Evolutionary conservation across 2,888 invertebrate genomes (phyloP), one percentile per base, ranked within the genome.

Genomic region (Brachylomia viminalis): DNA sequence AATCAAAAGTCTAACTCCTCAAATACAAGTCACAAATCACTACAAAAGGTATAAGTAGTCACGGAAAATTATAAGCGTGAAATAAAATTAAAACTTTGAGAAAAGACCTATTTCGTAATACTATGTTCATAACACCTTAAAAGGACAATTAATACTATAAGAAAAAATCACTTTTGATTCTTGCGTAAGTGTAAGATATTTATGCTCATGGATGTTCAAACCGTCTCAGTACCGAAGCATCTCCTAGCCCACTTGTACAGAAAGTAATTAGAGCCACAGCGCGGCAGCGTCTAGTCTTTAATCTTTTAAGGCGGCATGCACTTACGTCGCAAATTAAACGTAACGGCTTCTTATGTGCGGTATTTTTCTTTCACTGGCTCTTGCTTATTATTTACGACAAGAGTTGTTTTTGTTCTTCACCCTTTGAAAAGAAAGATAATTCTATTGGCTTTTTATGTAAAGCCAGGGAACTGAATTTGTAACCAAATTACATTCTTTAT

Each of bases 291-390:
- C 49, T 61, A 69, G 62, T 73, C 74, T 79, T 86, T 84, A 86
- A 85, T 85, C 82, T 84, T 79, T 84, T 84, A 79, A 86, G 79
- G 67, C 84, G 77, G 68, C 68, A 75, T 86, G 79, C 85, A 84
- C 85, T 85, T 86, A 68, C 73, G 75, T 73, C 54, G 56, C 74
- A 82, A 85, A 86, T 86, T 86, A 84, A 86, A 86, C 84, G 68
- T 75, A 86, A 86, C 68, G 74, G 76, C 65, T 69, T 59, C 38
- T 64, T 54, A 64, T 27, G 65, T n/a, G 30, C 62, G 52, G 42
- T 84, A 66, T 77, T 82, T 75, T 77, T 77, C 65, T 79, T 58
- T 62, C 42, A 83, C 66, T 74, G 70, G 45, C 27, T 70, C n/a
- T 52, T 59, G 54, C 33, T n/a, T 76, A 13, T 70, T 61, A 69